Evolutionary conservation across 2,113 vertebrate species (phyloP).

Genomic region (Petaurus breviceps): DNA sequence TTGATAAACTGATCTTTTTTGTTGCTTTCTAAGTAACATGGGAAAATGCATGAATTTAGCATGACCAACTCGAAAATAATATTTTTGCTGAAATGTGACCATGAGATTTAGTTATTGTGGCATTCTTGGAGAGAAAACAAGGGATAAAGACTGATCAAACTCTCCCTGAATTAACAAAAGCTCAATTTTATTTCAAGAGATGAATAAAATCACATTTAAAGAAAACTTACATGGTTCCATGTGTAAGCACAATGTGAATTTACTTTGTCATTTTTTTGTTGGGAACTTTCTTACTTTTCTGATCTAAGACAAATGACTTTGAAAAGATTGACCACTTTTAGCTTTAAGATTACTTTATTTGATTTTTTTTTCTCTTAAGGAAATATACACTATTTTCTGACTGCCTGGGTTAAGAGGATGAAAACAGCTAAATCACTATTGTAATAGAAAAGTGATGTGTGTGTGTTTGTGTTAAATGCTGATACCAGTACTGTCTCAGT

Average conservation of each 20-base stretch:
- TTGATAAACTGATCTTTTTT: not conserved
- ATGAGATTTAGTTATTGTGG: not conserved
- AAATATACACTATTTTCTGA: conserved; percentile 7
- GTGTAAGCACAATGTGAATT: conserved; percentile 19
- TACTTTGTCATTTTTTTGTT: not conserved
- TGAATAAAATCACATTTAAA: not conserved
- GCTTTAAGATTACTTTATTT: conserved; percentile 35
- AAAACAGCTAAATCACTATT: not conserved
- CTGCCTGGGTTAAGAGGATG: conserved; percentile 17
- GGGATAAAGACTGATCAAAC: not conserved
- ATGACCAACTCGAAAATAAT: not conserved
- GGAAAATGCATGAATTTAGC: not conserved
- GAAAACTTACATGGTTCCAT: not conserved
- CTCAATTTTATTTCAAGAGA: not conserved
- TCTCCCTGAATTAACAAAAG: not conserved
- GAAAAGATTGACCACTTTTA: conserved; percentile 39
- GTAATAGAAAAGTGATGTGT: not conserved
- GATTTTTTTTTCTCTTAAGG: not conserved
- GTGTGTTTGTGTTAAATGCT: not conserved
- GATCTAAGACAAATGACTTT: not conserved
- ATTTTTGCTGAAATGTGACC: not conserved
- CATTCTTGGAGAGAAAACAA: not conserved
- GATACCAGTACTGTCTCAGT: not conserved
- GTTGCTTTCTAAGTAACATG: conserved; percentile 6
- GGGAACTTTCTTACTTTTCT: not conserved